phyloP scores from a whole-genome alignment of 2,888 invertebrate genomes.

The Galerucella calmariensis region DNA sequence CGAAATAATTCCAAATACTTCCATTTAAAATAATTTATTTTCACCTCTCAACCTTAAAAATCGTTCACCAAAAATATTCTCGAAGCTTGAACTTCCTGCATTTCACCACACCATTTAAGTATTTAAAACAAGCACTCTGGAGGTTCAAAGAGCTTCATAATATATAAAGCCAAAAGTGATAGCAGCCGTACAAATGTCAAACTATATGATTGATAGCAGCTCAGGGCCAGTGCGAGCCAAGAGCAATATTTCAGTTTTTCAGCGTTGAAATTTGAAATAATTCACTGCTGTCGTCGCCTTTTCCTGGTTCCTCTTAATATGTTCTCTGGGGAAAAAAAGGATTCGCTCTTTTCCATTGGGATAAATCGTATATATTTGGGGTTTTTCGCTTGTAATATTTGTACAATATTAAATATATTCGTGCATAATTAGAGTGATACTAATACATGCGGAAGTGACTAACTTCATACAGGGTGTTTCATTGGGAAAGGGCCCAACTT shows the following conservation, averaged over 20 bases:
- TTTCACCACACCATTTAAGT: neutral
- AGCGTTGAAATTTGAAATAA: constrained; percentile 39
- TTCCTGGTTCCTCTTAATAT: constrained; percentile 5
- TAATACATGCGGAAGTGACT: no score
- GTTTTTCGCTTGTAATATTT: neutral
- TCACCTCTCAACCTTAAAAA: neutral
- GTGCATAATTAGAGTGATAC: no score
- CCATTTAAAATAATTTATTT: neutral
- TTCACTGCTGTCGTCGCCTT: neutral
- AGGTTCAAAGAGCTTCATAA: constrained; percentile 14
- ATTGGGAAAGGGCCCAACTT: no score
- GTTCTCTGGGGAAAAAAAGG: neutral
- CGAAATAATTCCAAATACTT: no score
- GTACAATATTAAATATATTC: neutral
- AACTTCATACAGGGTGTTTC: no score
- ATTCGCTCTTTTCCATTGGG: neutral
- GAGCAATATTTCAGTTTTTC: constrained; percentile 51
- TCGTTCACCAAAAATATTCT: neutral
- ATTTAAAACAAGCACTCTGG: constrained; percentile 15
- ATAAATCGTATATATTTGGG: neutral
- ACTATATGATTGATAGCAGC: constrained; percentile 51
- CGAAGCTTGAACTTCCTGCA: neutral
- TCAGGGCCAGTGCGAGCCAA: constrained; percentile 42
- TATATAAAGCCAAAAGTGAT: constrained; percentile 14
- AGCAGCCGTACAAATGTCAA: constrained; percentile 36